These are phyloP conservation scores for Anoplius nigerrimus DNA, from an alignment of 2,888 invertebrate genomes.

Conservation along the genomic window DNA sequence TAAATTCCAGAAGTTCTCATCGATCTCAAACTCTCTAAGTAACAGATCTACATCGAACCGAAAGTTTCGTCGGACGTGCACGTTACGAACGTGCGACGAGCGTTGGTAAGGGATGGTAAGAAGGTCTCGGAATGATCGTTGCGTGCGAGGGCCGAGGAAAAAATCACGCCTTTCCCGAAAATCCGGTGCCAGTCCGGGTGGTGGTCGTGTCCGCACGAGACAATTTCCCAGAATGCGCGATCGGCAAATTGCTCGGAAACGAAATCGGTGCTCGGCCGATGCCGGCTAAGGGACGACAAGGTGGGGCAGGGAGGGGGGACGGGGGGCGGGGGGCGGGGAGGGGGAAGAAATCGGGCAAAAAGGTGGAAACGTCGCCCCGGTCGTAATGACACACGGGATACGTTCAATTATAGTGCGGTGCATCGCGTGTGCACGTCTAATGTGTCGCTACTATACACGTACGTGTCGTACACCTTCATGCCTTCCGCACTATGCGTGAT, in stretches of 20 bases:
- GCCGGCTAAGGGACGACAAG: slow-evolving; percentile 49
- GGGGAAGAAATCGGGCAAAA: slow-evolving; percentile 45
- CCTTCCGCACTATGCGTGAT: too few relatives aligned
- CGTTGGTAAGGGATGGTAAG: too few relatives aligned
- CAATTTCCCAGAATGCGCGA: too few relatives aligned
- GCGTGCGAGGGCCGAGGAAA: slow-evolving; percentile 52
- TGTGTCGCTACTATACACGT: slow-evolving; percentile 58
- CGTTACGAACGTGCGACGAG: too few relatives aligned
- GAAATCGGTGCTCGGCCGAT: neutral
- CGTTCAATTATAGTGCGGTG: slow-evolving; percentile 68
- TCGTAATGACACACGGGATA: slow-evolving; percentile 64
- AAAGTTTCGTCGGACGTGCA: too few relatives aligned
- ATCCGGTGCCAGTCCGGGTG: slow-evolving; percentile 42
- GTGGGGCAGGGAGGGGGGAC: slow-evolving; percentile 56
- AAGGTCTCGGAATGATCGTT: slow-evolving; percentile 53
- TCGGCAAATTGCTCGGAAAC: too few relatives aligned
- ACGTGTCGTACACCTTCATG: slow-evolving; percentile 15
- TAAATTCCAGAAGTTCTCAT: too few relatives aligned
- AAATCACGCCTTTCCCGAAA: slow-evolving; percentile 22
- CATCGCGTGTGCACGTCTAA: slow-evolving; percentile 66
- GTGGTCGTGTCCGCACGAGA: neutral
- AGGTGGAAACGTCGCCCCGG: slow-evolving; percentile 38
- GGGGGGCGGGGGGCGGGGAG: slow-evolving; percentile 43
- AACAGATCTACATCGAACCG: too few relatives aligned
- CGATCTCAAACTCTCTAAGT: too few relatives aligned